A percentile compares a stretch with the other conserved stretches of the same genome.
Conservation (phyloP, 2,888 invertebrate genomes). For the Pseudococcus jackbeardsleyi region DNA sequence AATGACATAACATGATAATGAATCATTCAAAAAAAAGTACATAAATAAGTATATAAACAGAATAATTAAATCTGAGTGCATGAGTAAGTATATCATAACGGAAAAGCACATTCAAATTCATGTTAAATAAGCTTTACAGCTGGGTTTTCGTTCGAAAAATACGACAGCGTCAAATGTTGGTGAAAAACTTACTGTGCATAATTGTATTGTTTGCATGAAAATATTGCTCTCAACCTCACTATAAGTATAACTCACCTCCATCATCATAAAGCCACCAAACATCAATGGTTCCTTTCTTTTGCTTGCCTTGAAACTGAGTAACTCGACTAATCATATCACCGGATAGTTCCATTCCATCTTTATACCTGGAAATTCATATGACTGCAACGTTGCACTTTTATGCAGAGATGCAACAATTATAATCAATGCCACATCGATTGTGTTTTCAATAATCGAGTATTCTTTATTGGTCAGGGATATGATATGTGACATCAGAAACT, state of each 20-base stretch:
- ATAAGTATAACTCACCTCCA: slow-evolving; percentile 76
- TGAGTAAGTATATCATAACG: background rate
- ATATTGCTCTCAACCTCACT: background rate
- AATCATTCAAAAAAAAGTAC: slow-evolving; percentile 17
- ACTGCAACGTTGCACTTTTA: background rate
- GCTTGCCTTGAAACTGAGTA: slow-evolving; percentile 72
- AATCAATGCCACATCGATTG: too few relatives aligned
- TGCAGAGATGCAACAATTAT: too few relatives aligned
- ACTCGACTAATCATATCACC: slow-evolving; percentile 66
- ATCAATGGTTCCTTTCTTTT: slow-evolving; percentile 88
- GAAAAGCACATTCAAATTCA: background rate
- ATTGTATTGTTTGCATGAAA: background rate
- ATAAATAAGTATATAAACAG: background rate
- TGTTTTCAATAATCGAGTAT: too few relatives aligned
- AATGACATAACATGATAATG: slow-evolving; percentile 16
- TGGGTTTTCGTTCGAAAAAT: background rate
- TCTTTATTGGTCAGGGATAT: too few relatives aligned
- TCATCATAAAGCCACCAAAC: slow-evolving; percentile 99
- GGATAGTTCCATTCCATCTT: slow-evolving; percentile 70
- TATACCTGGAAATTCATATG: slow-evolving; percentile 70
- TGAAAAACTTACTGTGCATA: background rate
- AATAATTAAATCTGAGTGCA: background rate
- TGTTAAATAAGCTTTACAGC: background rate
- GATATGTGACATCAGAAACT: too few relatives aligned
- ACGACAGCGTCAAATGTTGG: background rate